Base-by-base conservation (phyloP, 2,888 invertebrate genomes). In the Amiota mariae region DNA sequence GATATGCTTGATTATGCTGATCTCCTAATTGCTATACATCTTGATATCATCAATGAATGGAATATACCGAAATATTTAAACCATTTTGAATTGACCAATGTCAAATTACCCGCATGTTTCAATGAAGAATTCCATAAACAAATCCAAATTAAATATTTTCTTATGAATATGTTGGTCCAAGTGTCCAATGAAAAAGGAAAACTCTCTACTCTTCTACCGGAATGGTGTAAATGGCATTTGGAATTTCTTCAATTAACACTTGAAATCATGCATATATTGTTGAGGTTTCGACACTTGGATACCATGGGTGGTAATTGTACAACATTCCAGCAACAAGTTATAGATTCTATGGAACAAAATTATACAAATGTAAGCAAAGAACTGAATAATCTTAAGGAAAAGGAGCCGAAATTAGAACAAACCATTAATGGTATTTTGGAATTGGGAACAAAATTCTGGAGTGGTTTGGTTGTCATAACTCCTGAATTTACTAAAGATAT, bases 81-180 rank as follows among this genome's bases (percentile, higher is more conserved):
- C 2, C 79, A 78, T 57, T 75, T 70, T 71, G 74, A n/a, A 49
- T 74, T 78, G 66, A 75, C 61, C 49, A 77, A 61, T 46, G 24
- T 72, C 15, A 67, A 56, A 11, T 72, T 77, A 73, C 77, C 68
- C 59, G 71, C 54, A 2, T 68, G 75, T 63, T 68, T 84, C 1
- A 79, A 80, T 13, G 84, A 86, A 2, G 8, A 18, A 1, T 84
- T 84, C 47, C 75, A 85, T 8, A 80, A 83, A 51, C 82, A 81
- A 57, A 72, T 89, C 10, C 87, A 89, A 78, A 47, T 89, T 1
- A 87, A 87, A 70, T 76, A 80, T 54, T 77, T 84, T 49, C 68
- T 84, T 4, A 11, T 78, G 11, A 57, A 73, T 0, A 57, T 73
- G 0, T 8, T 78, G 8, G 46, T 68, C 0, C 57, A 74, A 1